phyloP scores from a whole-genome alignment of 2,113 vertebrate genomes.

The Brienomyrus brachyistius region DNA sequence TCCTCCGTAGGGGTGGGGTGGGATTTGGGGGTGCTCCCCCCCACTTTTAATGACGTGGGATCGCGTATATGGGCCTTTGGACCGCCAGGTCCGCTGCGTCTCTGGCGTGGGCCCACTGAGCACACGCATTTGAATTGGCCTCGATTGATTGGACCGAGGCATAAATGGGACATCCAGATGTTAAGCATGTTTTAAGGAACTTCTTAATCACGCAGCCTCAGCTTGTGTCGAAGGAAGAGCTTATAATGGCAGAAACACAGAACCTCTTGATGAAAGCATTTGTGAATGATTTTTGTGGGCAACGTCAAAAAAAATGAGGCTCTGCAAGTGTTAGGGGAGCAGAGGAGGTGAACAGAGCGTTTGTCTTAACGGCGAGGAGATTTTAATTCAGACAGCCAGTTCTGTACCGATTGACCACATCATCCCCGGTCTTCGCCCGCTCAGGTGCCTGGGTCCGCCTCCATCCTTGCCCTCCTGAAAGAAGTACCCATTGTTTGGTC shows the following conservation, averaged over 20 bases:
- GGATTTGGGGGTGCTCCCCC: background rate
- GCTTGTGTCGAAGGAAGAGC: background rate
- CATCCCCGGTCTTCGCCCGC: background rate
- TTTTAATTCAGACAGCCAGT: background rate
- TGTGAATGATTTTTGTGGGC: background rate
- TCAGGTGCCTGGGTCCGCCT: background rate
- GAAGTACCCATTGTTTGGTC: constrained; percentile 77
- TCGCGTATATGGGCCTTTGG: background rate
- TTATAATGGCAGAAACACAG: background rate
- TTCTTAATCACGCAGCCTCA: background rate
- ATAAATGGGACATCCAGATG: background rate
- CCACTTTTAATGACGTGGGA: background rate
- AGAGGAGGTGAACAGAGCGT: background rate
- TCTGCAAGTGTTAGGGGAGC: background rate
- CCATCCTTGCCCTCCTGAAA: constrained; percentile 39
- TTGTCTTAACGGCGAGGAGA: background rate
- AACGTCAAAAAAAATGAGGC: background rate
- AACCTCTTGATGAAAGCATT: background rate
- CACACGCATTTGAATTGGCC: background rate
- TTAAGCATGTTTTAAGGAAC: background rate
- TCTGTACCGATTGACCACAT: background rate
- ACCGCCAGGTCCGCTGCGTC: background rate
- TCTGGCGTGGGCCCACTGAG: background rate
- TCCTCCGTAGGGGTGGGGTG: background rate
- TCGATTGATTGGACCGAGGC: background rate